Base-by-base conservation (phyloP, 2,888 invertebrate genomes). In the Leptura quadrifasciata region DNA sequence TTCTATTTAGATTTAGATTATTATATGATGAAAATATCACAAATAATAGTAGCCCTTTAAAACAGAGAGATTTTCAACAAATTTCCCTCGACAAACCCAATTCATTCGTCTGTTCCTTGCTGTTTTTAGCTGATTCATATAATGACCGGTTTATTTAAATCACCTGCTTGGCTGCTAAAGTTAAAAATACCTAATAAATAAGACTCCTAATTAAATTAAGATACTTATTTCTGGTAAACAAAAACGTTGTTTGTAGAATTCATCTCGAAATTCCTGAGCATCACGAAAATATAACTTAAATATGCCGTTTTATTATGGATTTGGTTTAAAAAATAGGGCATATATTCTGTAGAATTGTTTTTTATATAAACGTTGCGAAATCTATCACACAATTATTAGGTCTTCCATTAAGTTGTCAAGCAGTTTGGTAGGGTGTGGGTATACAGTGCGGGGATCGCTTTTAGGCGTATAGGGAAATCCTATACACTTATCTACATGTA, bases 181-280 rank as follows among this genome's bases (percentile, higher is more conserved):
- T 24, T 24, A 17, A 24, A 27, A 54, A 67, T 64, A 20, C 64
- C 65, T 67, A 21, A 67, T 24, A 67, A 54, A 67, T 52, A 67
- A 60, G 27, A n/a, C 52, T n/a, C 4, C 12, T 54, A 21, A 54
- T 67, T 67, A 67, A 67, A 67, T 67, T 67, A 54, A 24, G 27
- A 1, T 5, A n/a, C n/a, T 52, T n/a, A 24, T n/a, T 47, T 47
- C 54, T 54, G 15, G 54, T 54, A 54, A 67, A 67, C 65, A 54
- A 67, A 61, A 27, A n/a, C 24, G 60, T 27, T 61, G 31, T 61
- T 58, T 58, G 24, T 5, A 58, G 21, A 58, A 58, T 58, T 58
- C 24, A 15, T 21, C 9, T 5, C 4, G 21, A 15, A 58, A 58
- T 58, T 58, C 24, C 24, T 21, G n/a, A 24, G n/a, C 24, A 58